phyloP scores from a whole-genome alignment of 2,113 vertebrate species.

The Dascyllus trimaculatus region DNA sequence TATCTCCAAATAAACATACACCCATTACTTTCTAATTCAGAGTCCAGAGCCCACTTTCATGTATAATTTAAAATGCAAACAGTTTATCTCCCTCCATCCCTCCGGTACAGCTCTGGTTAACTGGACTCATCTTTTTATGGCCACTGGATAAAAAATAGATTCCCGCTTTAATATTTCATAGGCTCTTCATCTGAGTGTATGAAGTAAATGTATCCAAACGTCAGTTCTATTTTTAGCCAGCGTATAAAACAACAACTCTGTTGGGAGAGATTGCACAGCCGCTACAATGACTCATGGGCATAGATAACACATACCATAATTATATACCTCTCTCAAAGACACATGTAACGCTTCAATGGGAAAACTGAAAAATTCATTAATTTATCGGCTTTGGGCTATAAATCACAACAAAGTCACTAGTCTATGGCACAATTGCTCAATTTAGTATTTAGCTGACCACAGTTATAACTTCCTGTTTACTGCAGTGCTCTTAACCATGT shows the following conservation, averaged over 20 bases:
- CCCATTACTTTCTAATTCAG: constrained; percentile 64
- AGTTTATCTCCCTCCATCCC: constrained; percentile 68
- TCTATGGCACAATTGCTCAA: constrained; percentile 3
- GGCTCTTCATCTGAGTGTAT: constrained; percentile 63
- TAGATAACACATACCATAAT: not conserved
- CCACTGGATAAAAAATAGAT: constrained; percentile 74
- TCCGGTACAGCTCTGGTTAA: constrained; percentile 65
- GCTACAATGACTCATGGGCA: constrained; percentile 17
- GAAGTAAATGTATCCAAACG: constrained; percentile 64
- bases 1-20: constrained; percentile 33
- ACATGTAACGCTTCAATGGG: constrained; percentile 6
- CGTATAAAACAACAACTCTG: constrained; percentile 45
- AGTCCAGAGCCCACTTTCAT: constrained; percentile 69
- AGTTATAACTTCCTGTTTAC: constrained; percentile 51
- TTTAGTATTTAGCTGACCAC: constrained; percentile 26
- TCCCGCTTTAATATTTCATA: constrained; percentile 80
- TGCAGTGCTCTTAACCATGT: constrained; percentile 64
- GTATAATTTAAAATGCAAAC: constrained; percentile 80
- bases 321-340: constrained; percentile 12
- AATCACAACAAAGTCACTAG: constrained; percentile 13
- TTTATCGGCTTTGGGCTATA: constrained; percentile 29
- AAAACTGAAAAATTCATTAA: constrained; percentile 6
- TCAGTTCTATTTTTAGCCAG: constrained; percentile 62
- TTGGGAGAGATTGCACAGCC: constrained; percentile 1
- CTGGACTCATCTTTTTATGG: constrained; percentile 75